These are phyloP conservation scores for Plumapathes pennacea DNA, from an alignment of 92 coral and sea anemone species.

Conservation along the genomic window DNA sequence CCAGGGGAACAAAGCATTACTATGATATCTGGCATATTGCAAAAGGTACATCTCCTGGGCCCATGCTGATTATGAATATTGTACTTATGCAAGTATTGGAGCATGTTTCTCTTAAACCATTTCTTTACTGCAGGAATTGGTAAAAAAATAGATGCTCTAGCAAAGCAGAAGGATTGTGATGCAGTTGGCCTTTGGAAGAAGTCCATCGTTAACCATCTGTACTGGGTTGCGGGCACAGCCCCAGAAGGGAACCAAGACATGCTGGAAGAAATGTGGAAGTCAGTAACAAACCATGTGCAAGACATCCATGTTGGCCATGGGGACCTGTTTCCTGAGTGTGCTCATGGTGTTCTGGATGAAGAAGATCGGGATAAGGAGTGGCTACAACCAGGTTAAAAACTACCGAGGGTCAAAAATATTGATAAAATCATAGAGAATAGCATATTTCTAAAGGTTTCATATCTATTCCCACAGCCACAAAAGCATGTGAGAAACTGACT, in stretches of 20 bases:
- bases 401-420: no score
- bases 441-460: neutral
- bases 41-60: no score
- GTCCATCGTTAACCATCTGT: conserved; percentile 9
- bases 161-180: conserved; percentile 17
- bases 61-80: no score
- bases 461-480: neutral
- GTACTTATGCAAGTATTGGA: no score
- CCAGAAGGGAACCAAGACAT: conserved; percentile 9
- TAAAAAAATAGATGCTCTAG: conserved; percentile 9
- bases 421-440: no score
- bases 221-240: conserved; percentile 8
- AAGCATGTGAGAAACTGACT: conserved; percentile 13
- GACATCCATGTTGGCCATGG: conserved; percentile 3
- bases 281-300: conserved; percentile 7
- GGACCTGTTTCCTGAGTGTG: conserved; percentile 7
- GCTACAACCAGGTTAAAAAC: conserved; percentile 12
- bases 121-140: conserved; percentile 2
- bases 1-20: no score
- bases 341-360: conserved; percentile 8
- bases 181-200: conserved; percentile 13
- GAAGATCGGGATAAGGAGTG: conserved; percentile 10
- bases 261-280: conserved; percentile 16
- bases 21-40: no score
- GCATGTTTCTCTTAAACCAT: no score